Evolutionary conservation across 2,113 vertebrate genomes (phyloP), one percentile per base, ranked within the genome.

Genomic region (Xenopus borealis): DNA sequence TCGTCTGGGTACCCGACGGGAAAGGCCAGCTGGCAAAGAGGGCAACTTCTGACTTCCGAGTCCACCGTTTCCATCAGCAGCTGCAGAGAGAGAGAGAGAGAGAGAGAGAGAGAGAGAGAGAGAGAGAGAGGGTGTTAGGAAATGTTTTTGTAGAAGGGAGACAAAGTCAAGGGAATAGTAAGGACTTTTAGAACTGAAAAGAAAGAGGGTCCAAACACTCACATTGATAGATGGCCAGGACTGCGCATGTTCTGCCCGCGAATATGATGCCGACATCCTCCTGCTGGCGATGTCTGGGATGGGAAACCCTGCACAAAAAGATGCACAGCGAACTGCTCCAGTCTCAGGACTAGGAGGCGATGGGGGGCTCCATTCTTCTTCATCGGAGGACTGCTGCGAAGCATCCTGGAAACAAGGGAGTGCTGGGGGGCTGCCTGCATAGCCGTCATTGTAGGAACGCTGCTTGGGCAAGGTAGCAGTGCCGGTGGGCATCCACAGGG

Each of bases 181-280:
- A 16, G 6, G 33, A 50, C 47, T 50, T 50, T 50, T 50, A 50
- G 47, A 50, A 40, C 33, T 40, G 33, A 40, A 40, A 40, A 40
- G 23, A 27, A 27, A 27, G 23, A 27, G 23, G 23, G 5, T 6
- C 5, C 33, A 40, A 40, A 40, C 30, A 20, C 96, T 96, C 86
- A 98, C 97, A 0, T 98, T 98, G 79, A 98, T 98, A 7, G 96
- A 97, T 0, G 97, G 97, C 97, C 96, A 98, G 85, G 97, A 98
- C 90, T 98, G 97, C 40, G 97, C 97, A 44, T 98, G 97, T 78
- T 98, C 97, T 0, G 94, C 71, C 81, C 93, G 74, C 83, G 88
- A 13, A 72, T 93, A 94, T 86, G 93, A 93, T 86, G 92, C 88
- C 18, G 84, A 94, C 4, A 81, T 80, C 14, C 84, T 87, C 58